A percentile compares a stretch with the other conserved stretches of the same genome.
Conservation (phyloP, 2,888 invertebrate species). For the Chymomyza procnemis region DNA sequence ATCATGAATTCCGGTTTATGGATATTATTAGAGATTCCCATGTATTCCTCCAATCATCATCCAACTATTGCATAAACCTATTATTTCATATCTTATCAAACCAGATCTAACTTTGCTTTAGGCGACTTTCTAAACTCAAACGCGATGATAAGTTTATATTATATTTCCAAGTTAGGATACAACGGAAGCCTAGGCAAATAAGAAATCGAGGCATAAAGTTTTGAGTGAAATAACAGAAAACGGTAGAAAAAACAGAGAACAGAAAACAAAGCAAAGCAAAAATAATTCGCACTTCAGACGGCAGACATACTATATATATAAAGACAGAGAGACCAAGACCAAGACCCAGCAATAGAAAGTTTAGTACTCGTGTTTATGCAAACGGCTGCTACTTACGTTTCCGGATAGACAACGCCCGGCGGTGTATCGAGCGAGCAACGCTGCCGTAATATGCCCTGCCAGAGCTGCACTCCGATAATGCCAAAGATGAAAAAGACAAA, state of each 20-base stretch:
- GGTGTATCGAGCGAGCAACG: constrained; percentile 91
- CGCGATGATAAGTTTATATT: neutral
- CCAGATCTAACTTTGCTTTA: too few relatives aligned
- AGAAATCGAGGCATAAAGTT: neutral
- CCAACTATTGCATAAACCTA: too few relatives aligned
- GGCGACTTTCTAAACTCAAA: neutral
- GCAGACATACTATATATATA: constrained; percentile 32
- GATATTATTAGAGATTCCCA: too few relatives aligned
- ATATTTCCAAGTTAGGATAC: too few relatives aligned
- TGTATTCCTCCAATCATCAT: too few relatives aligned
- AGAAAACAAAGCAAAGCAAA: neutral
- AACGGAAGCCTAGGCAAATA: neutral
- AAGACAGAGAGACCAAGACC: constrained; percentile 12
- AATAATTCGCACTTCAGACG: neutral
- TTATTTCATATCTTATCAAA: too few relatives aligned
- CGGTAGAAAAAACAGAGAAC: neutral
- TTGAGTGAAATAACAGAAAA: neutral
- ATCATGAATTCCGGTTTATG: too few relatives aligned
- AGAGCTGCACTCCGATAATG: constrained; percentile 99
- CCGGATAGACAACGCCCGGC: constrained; percentile 84
- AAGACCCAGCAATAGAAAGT: constrained; percentile 9
- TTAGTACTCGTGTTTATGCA: neutral
- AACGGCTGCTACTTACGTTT: constrained; percentile 84
- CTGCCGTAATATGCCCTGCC: constrained; percentile 98
- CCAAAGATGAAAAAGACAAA: constrained; percentile 99